Evolutionary conservation across 2,113 vertebrate species (phyloP), one percentile per base, ranked within the genome.

Genomic region (Ammodramus savannarum): DNA sequence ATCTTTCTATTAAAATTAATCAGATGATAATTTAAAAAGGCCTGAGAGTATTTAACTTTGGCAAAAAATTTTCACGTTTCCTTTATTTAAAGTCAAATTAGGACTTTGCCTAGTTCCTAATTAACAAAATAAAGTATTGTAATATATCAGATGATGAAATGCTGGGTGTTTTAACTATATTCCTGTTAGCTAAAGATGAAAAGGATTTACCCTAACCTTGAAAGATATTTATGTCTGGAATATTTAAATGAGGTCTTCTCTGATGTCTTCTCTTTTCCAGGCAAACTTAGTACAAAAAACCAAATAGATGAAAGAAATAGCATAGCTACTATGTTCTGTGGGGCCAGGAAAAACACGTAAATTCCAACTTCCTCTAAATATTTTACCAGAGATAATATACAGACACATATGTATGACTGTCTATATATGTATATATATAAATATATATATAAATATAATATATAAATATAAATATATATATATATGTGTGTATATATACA

Each of bases 61-160:
- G 54, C 27, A 75, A 11, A 78, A 78, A 59, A 68, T 15, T 3
- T 72, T 15, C 39, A 61, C 5, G 65, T 85, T 89, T 48, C 21
- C 36, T 72, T 65, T 83, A 72, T 54, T 87, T 68, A 68, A 87
- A 79, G 92, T 79, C 7, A 82, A 36, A 85, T 94, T 87, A 85
- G n/a, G n/a, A 78, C 81, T 89, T 61, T 61, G 1, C 17, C 51
- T 91, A 71, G 43, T 63, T 84, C 48, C 29, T 41, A 52, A 63
- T 41, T 81, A 82, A 55, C 23, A 68, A 74, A 89, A 82, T 10
- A 82, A 62, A 77, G 34, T 20, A 62, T 36, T 58, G 63, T 41
- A n/a, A 89, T 43, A 19, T 15, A 74, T 43, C 18, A 78, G 55
- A 55, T 13, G 18, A 78, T 27, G 13, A 89, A 89, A 89, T 63